Base-by-base conservation (phyloP, 1,140 invertebrate species). In the Brachionus asplanchnoidis region DNA sequence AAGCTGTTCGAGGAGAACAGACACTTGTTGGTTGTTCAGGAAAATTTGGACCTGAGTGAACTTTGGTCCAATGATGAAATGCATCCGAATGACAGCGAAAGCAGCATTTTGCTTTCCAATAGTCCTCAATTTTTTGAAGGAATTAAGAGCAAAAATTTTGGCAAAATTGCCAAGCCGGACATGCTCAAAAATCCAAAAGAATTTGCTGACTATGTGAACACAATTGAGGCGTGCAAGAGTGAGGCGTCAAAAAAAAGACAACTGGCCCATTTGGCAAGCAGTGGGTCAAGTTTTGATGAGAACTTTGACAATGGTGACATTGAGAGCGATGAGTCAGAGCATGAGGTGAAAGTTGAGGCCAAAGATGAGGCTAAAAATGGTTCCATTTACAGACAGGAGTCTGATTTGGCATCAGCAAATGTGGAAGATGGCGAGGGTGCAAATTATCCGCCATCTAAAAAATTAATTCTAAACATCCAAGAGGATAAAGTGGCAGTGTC, bases 1-100 rank as follows among this genome's bases (percentile, higher is more conserved):
- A 82, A 82, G 32, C 20, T 82, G 42, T 82, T 82, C 23, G 79
- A 82, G 20, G 79, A 60, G 17, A 82, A 82, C 40, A 40, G 79
- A 44, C 79, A 82, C 26, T 23, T 82, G 4, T 46, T 82, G 40
- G 40, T 82, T 65, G 65, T 82, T 14, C 79, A 82, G 36, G 79
- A 82, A 42, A 44, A 42, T 82, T 46, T 82, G 20, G 79, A 82
- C 28, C 12, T 80, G 14, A 28, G 20, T 44, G 79, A 82, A 0
- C 12, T 82, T 4, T 68, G 32, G 17, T 68, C 53, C 14, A 60
- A 65, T 68, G 79, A 82, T 82, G 79, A 82, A 9, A 32, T 32
- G 28, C 23, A 82, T 17, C 14, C 77, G 8, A 32, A 32, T 80
- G 77, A 80, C 40, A 82, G 60, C 17, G 79, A 82, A 11, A 42